These are phyloP conservation scores for Falco peregrinus DNA, from an alignment of 2,797 vertebrate species.

Conservation along the genomic window DNA sequence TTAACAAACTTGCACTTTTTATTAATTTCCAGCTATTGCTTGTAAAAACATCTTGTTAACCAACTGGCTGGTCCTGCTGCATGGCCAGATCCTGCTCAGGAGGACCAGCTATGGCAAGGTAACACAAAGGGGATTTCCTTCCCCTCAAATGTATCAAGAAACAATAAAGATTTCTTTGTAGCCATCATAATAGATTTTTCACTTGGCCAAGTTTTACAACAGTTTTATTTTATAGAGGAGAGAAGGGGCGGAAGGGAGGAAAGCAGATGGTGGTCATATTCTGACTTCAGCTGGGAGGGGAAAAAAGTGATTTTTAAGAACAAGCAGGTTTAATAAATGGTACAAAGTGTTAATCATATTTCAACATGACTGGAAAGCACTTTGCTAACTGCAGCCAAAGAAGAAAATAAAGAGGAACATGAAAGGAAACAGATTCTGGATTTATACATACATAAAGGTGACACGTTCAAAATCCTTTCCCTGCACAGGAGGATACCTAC, in stretches of 20 bases:
- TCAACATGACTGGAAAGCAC: not conserved
- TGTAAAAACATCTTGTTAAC: not conserved
- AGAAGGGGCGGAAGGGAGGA: not conserved
- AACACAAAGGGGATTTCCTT: not conserved
- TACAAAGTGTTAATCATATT: not conserved
- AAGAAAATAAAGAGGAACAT: not conserved
- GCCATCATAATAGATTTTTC: not conserved
- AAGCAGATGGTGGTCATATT: not conserved
- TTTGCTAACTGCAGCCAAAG: not conserved
- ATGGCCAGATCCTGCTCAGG: not conserved
- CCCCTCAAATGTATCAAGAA: not conserved
- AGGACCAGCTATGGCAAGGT: not conserved
- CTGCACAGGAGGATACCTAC: not conserved
- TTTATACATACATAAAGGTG: not conserved
- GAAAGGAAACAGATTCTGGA: not conserved
- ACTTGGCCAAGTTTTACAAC: not conserved
- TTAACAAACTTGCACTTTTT: not conserved
- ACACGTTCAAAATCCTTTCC: not conserved
- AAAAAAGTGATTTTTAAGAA: not conserved
- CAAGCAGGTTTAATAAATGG: not conserved
- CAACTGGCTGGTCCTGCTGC: not conserved
- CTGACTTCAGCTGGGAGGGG: not conserved
- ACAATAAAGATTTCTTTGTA: not conserved
- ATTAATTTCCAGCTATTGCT: not conserved
- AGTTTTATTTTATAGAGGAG: not conserved